phyloP scores from a whole-genome alignment of 2,797 vertebrate species.

The Pseudochirops corinnae region DNA sequence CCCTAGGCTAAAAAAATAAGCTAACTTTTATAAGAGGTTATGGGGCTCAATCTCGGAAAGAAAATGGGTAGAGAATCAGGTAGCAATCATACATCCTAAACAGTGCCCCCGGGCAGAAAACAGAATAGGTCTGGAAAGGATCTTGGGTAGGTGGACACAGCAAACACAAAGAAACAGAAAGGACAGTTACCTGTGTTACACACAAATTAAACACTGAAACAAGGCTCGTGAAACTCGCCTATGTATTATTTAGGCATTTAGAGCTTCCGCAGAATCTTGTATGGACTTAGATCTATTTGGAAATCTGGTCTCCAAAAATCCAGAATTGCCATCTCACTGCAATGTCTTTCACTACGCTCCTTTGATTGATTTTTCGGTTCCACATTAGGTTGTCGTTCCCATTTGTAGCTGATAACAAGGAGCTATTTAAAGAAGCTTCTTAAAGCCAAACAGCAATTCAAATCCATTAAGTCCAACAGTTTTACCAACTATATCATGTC shows the following conservation, averaged over 20 bases:
- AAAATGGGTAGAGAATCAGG: not conserved
- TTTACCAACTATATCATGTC: not conserved
- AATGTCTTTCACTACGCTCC: not conserved
- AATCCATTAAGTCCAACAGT: not conserved
- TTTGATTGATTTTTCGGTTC: not conserved
- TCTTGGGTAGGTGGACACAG: not conserved
- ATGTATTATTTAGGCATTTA: not conserved
- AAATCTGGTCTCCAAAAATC: not conserved
- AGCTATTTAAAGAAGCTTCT: not conserved
- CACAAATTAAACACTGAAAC: not conserved
- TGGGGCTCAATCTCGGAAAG: not conserved
- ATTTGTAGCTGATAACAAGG: not conserved
- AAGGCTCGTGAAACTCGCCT: not conserved
- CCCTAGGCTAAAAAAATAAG: not conserved
- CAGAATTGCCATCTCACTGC: not conserved
- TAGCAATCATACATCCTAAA: not conserved
- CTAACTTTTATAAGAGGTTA: not conserved
- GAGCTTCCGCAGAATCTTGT: not conserved
- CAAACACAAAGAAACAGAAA: not conserved
- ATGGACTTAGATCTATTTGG: not conserved
- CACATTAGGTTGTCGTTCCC: not conserved
- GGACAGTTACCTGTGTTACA: not conserved
- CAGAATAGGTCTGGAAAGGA: not conserved
- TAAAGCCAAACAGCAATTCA: not conserved
- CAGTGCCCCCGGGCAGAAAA: not conserved